Base-by-base conservation (phyloP, 2,113 vertebrate genomes). In the Dermatemys mawii region DNA sequence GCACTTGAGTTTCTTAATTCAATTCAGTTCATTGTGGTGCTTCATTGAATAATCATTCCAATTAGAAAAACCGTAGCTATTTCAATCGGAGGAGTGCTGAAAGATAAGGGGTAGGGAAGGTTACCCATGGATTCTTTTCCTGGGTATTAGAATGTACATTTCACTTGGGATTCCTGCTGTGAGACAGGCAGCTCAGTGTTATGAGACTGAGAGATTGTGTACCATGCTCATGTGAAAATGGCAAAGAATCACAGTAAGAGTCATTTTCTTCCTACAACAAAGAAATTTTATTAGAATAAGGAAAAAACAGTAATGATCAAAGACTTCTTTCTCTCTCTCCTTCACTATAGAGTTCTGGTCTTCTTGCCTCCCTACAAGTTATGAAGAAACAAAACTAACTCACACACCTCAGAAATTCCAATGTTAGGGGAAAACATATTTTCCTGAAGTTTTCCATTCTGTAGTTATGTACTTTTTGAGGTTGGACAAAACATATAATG, bases 271-370 rank as follows among this genome's bases (percentile, higher is more conserved):
- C 57, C 93, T 83, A 76, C 16, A 78, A 38, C 35, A 53, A 81
- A 78, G n/a, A 78, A 89, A 79, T 0, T 81, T 60, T 11, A 32
- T 29, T 93, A 27, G 4, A 82, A 81, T n/a, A 5, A 80, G 11
- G n/a, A 10, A 3, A 10, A 3, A 0, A 32, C 0, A 0, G 3
- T 32, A 24, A 78, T 87, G 6, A 41, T 14, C 12, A 1, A 9
- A 63, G 90, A 78, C 2, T 75, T 88, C n/a, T 29, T 24, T 46
- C n/a, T 3, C 12, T 50, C n/a, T 17, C 49, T 51, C 3, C 24
- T 84, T 3, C 8, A 73, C 19, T 88, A 81, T 17, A 35, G 27
- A 5, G 4, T 81, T 83, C 11, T 8, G 57, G 17, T 13, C 3
- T 17, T 88, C 46, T 80, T 84, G 46, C 50, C 5, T 79, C 8